Conservation (phyloP, 2,888 invertebrate species). For the Platycheirus albimanus region DNA sequence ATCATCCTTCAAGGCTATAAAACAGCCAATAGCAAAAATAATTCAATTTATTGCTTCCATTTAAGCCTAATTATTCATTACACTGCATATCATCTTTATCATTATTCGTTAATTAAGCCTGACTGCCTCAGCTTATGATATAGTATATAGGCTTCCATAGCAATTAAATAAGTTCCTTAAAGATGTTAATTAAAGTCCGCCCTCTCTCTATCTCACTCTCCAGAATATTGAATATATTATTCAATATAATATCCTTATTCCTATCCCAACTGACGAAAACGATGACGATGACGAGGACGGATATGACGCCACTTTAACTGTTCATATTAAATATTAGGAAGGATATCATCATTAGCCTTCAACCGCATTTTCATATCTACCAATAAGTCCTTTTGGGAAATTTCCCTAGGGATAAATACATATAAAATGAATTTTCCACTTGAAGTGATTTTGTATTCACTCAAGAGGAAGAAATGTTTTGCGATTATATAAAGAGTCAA, state of each 20-base stretch:
- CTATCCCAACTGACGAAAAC: neutral
- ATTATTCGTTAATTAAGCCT: constrained; percentile 44
- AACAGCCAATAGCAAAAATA: neutral
- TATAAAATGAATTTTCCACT: constrained; percentile 68
- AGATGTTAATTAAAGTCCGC: constrained; percentile 35
- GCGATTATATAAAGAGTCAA: constrained; percentile 46
- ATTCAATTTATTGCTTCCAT: constrained; percentile 11
- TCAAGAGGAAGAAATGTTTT: constrained; percentile 62
- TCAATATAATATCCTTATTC: constrained; percentile 25
- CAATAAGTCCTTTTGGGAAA: constrained; percentile 61
- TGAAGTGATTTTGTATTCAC: constrained; percentile 56
- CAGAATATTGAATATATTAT: constrained; percentile 21
- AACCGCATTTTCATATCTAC: constrained; percentile 63
- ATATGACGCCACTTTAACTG: constrained; percentile 12
- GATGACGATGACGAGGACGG: neutral
- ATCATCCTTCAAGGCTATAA: no score
- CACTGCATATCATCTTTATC: constrained; percentile 13
- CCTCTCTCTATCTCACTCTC: neutral
- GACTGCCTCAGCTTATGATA: no score
- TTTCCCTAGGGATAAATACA: constrained; percentile 61
- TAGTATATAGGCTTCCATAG: neutral
- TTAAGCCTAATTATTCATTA: constrained; percentile 37
- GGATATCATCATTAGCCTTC: constrained; percentile 65
- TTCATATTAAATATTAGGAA: constrained; percentile 19
- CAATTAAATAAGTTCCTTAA: constrained; percentile 51